Evolutionary conservation across 2,113 vertebrate species (phyloP), one percentile per base, ranked within the genome.

Genomic region (Columba janthina): DNA sequence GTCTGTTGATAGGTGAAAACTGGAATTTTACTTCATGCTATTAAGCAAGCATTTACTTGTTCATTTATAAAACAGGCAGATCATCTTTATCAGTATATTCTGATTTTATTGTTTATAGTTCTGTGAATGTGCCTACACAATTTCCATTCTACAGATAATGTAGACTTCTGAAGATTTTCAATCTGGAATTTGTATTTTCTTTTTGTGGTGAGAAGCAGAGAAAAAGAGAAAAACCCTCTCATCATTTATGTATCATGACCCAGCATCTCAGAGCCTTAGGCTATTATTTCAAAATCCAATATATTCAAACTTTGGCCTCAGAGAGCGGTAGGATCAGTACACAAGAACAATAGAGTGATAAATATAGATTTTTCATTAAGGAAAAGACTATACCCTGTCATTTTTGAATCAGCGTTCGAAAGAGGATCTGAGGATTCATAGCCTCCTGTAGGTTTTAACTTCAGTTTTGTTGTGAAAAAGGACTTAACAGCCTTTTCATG

Each of bases 341-440:
- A 78, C 46, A 92, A 94, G 96, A 95, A 96, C 88, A 97, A 95
- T 77, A 87, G 87, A 93, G 67, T 95, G 94, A 95, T 96, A 96
- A 97, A 97, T 97, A 96, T 65, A 92, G 94, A 97, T 97, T 97
- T 98, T 97, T 97, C 89, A 96, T 97, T 96, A 97, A 96, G 91
- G 91, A 94, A 97, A 96, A 96, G 67, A 92, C 84, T 93, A 62
- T 96, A 94, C 95, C 77, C 72, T 97, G 87, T 96, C 83, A 95
- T 28, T 96, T 97, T 96, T 86, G 87, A 97, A 95, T 97, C 79
- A 79, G 67, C 94, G 66, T 79, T 95, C 54, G 78, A 50, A 96
- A 91, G 89, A 93, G 62, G 72, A 89, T 88, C 90, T 90, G 81
- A 96, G 91, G 66, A 95, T 94, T 97, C 92, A 88, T 65, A 64